Conservation (phyloP, 2,888 invertebrate species). For the Eubasilissa splendida region DNA sequence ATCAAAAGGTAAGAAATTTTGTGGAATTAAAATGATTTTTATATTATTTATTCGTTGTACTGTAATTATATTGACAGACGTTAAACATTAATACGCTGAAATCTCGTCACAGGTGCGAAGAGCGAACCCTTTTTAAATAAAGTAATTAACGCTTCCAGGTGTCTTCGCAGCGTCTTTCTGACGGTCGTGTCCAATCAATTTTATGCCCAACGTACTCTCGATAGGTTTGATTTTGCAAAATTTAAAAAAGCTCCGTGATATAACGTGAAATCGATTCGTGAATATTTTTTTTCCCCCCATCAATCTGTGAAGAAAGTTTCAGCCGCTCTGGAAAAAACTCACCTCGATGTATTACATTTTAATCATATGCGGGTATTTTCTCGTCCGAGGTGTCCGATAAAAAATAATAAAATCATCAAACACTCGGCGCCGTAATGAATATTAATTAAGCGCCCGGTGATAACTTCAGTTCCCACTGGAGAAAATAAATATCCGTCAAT, state of each 20-base stretch:
- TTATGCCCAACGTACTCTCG: constrained; percentile 42
- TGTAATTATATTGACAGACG: too few relatives aligned
- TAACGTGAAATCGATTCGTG: constrained; percentile 53
- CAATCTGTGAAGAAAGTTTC: constrained; percentile 25
- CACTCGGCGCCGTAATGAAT: constrained; percentile 50
- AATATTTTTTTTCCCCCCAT: constrained; percentile 40
- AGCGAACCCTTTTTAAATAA: constrained; percentile 14
- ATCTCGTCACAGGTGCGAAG: too few relatives aligned
- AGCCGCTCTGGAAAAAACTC: constrained; percentile 7
- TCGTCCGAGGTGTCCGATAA: constrained; percentile 32
- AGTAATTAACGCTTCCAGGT: constrained; percentile 56
- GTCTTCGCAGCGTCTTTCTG: constrained; percentile 45
- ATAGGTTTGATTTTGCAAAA: constrained; percentile 48
- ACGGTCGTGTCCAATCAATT: constrained; percentile 55
- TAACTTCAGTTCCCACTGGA: constrained; percentile 51
- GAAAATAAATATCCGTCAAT: constrained; percentile 57
- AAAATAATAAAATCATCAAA: constrained; percentile 55
- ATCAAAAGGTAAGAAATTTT: too few relatives aligned
- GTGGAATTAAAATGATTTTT: too few relatives aligned
- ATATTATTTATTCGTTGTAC: too few relatives aligned
- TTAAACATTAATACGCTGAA: too few relatives aligned
- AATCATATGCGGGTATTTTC: constrained; percentile 46
- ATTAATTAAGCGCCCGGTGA: constrained; percentile 55
- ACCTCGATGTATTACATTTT: constrained; percentile 37
- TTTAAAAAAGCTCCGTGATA: constrained; percentile 46